phyloP scores from a whole-genome alignment of 1,140 invertebrate species.

The Argopecten irradians region DNA sequence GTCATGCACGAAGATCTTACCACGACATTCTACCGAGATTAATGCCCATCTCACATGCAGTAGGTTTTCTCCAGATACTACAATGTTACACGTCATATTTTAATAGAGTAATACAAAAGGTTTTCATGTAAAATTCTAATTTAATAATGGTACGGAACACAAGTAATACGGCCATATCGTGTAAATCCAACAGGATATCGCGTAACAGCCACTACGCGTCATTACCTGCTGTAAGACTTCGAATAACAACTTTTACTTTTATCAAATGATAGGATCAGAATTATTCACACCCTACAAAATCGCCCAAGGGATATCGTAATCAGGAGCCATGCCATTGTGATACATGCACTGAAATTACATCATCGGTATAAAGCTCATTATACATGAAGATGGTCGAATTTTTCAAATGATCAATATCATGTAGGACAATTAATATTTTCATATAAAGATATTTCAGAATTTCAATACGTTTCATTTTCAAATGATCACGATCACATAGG shows the following conservation, averaged over 20 bases:
- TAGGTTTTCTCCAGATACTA: background rate
- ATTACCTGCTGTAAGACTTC: background rate
- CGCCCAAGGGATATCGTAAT: background rate
- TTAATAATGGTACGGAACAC: background rate
- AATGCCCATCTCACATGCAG: constrained; percentile 7
- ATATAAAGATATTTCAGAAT: no score
- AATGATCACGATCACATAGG: no score
- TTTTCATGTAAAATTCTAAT: background rate
- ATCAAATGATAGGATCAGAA: background rate
- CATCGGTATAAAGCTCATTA: no score
- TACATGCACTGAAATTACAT: no score
- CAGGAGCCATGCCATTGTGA: background rate
- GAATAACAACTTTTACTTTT: background rate
- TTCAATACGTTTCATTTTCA: no score
- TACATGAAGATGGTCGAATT: no score
- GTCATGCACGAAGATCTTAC: background rate
- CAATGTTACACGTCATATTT: constrained; percentile 10
- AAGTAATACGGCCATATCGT: background rate
- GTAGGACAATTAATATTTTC: no score
- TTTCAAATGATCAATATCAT: no score
- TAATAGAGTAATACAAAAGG: background rate
- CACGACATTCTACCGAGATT: background rate
- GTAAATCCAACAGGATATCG: background rate
- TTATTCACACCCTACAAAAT: background rate
- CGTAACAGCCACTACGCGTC: background rate